Evolutionary conservation across 2,113 vertebrate species (phyloP), one percentile per base, ranked within the genome.

Genomic region (Cyanoderma ruficeps): DNA sequence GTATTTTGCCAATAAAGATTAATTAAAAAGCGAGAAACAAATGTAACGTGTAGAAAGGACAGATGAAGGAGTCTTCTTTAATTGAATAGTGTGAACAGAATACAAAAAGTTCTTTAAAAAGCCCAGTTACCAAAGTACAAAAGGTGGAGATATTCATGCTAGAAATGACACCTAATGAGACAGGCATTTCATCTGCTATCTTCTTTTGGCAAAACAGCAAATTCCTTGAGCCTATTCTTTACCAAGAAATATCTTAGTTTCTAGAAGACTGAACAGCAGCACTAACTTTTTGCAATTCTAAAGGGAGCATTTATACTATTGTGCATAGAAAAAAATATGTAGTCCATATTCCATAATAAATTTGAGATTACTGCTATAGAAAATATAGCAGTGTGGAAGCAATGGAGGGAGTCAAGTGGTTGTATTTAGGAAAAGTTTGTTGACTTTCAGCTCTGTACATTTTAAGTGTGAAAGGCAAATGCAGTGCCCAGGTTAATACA

Each of bases 1-100:
- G 46, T 91, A 91, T 96, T 96, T 94, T 94, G 50, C 57, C 94
- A 94, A 84, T 86, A 92, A 84, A 69, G 65, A 94, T 87, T 76
- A 96, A 82, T 82, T 21, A 89, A 81, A 82, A 79, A 80, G 15
- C 50, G 18, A 85, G 81, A 91, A 94, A 91, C 63, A 94, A 96
- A 72, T 71, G n/a, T 25, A 91, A 96, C 2, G 0, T 46, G 15
- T 79, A 70, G 78, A 76, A 91, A 96, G 70, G 82, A 85, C 63
- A 87, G 65, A 72, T 85, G 61, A 96, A 89, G 65, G 67, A 55
- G 87, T 90, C 46, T 47, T 37, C 70, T 76, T 83, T 82, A 85
- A 80, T 47, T 85, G 84, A 93, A 53, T n/a, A 74, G 16, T 71
- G 27, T 84, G 70, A 88, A 76, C 44, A 83, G 78, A 82, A 87